phyloP scores from a whole-genome alignment of 2,113 vertebrate species.

The Plecotus auritus region DNA sequence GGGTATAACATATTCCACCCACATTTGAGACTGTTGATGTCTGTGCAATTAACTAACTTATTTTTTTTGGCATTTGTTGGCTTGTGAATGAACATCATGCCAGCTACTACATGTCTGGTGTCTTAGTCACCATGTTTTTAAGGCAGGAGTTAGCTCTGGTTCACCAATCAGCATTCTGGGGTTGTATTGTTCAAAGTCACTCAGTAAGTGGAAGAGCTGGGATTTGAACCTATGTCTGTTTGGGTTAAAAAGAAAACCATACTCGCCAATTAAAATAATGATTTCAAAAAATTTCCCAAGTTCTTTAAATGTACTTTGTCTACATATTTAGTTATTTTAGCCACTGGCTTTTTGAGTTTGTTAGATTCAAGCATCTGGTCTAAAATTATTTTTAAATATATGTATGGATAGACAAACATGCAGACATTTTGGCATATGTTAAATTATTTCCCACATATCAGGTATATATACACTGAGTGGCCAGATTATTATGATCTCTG shows the following conservation, averaged over 20 bases:
- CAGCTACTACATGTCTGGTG: background rate
- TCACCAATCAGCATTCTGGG: background rate
- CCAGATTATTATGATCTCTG: too few relatives aligned
- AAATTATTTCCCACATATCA: background rate
- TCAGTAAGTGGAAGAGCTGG: background rate
- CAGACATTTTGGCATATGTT: slow-evolving; percentile 20
- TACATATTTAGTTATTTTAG: background rate
- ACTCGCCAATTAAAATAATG: background rate
- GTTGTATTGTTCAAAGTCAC: background rate
- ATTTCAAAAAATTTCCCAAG: background rate
- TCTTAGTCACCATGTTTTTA: background rate
- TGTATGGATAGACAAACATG: background rate
- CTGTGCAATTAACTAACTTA: background rate
- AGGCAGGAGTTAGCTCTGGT: background rate
- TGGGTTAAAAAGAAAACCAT: background rate
- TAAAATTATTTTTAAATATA: slow-evolving; percentile 30
- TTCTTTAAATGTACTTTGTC: background rate
- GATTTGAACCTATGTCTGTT: slow-evolving; percentile 27
- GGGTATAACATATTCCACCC: background rate
- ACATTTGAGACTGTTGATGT: background rate
- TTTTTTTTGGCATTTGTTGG: background rate
- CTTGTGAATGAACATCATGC: background rate
- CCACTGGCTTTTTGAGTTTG: slow-evolving; percentile 12
- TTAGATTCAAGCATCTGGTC: slow-evolving; percentile 2
- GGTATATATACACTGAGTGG: background rate